Base-by-base conservation (phyloP, 2,888 invertebrate species). In the Vesta saturnalis region DNA sequence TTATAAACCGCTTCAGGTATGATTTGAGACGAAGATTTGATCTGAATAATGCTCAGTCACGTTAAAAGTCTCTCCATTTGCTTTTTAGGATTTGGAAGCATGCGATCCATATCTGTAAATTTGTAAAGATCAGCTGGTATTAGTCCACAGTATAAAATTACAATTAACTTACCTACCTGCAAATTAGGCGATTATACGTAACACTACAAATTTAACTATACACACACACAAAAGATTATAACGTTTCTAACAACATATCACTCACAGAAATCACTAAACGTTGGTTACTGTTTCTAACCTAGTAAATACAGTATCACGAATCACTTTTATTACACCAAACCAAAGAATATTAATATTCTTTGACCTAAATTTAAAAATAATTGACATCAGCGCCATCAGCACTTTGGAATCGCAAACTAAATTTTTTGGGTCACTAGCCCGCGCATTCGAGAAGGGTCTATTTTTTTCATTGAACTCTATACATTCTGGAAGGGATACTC, bases 41-140 rank as follows among this genome's bases (percentile, higher is more conserved):
- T 43, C 43, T 43, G 43, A 43, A 47, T 47, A 47, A 47, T 15
- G 47, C 47, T 47, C 47, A 47, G 15, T 15, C 47, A 47, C 47
- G 47, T 47, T 47, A 47, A 47, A 47, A 47, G 15, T 47, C 47
- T 47, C 47, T 15, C 14, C 16, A 47, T 47, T 47, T 47, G 47
- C 14, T 47, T 47, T 47, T 47, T 47, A 16, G 16, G 47, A 47
- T 14, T 47, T 47, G 16, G 47, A 47, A 47, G 15, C 15, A 47
- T 47, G 47, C 15, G 47, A 47, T 15, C 47, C 47, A 47, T 47
- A 47, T 47, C 47, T 47, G 47, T 47, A 47, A 47, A 47, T 47
- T 47, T 47, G 15, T 47, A 47, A 23, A 23, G 4, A 23, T 23
- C 23, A 23, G 23, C 23, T 23, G 23, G 8, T 23, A 23, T 23